These are phyloP conservation scores for Sylvilagus floridanus DNA, from an alignment of 2,797 vertebrate species.

Conservation along the genomic window DNA sequence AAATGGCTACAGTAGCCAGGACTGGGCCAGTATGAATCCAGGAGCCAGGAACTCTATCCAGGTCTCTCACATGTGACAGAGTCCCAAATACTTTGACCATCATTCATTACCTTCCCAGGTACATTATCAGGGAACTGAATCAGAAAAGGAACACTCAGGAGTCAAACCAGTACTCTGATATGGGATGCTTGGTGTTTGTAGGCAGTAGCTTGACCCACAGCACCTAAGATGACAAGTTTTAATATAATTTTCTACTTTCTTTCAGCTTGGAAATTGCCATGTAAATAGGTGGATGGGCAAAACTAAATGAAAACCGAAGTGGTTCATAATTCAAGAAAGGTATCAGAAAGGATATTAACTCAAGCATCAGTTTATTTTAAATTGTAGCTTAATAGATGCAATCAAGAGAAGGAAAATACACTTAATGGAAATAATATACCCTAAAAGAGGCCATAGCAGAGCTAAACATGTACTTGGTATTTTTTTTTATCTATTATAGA, in stretches of 20 bases:
- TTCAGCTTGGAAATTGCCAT: slow-evolving; percentile 73
- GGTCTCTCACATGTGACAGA: too few relatives aligned
- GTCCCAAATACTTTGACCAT: too few relatives aligned
- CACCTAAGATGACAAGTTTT: slow-evolving; percentile 20
- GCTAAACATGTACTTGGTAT: slow-evolving; percentile 29
- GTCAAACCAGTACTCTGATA: too few relatives aligned
- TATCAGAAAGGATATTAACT: slow-evolving; percentile 65
- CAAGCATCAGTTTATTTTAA: slow-evolving; percentile 63
- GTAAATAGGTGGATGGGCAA: slow-evolving; percentile 77
- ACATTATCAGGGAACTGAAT: too few relatives aligned
- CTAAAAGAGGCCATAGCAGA: slow-evolving; percentile 44
- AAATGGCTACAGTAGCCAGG: too few relatives aligned
- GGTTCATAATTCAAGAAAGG: slow-evolving; percentile 78
- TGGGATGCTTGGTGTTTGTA: too few relatives aligned
- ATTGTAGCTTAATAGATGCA: slow-evolving; percentile 66
- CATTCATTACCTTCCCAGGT: too few relatives aligned
- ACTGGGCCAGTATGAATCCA: too few relatives aligned
- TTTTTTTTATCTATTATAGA: slow-evolving; percentile 13
- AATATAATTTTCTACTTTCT: slow-evolving; percentile 47
- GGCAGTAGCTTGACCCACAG: too few relatives aligned
- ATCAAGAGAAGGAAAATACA: slow-evolving; percentile 64
- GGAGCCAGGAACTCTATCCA: too few relatives aligned
- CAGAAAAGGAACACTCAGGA: too few relatives aligned
- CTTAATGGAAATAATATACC: slow-evolving; percentile 49
- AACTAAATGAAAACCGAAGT: slow-evolving; percentile 78